A percentile compares a stretch with the other conserved stretches of the same genome.
Conservation (phyloP, 2,888 invertebrate species). For the Galeopsomyia nigrocyanea region DNA sequence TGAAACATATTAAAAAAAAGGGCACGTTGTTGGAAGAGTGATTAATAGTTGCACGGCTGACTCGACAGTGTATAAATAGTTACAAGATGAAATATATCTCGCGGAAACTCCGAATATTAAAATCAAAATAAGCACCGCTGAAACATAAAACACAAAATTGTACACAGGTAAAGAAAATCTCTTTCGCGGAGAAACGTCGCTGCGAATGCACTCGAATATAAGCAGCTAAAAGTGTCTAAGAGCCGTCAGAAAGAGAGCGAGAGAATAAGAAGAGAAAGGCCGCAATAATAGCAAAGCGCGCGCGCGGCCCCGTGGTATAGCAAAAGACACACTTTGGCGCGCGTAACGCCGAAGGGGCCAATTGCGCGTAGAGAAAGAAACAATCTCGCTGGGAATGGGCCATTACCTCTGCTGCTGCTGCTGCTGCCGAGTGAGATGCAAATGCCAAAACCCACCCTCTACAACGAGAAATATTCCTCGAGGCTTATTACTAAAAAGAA, state of each 20-base stretch:
- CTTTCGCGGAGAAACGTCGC: not conserved
- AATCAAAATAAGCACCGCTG: too few species aligned
- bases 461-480: conserved; percentile 18
- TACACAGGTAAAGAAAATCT: not conserved
- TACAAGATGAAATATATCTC: too few species aligned
- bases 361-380: conserved; percentile 40
- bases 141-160: too few species aligned
- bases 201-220: too few species aligned
- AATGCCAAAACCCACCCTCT: conserved; percentile 17
- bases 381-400: conserved; percentile 39
- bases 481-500: conserved; percentile 31
- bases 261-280: not conserved
- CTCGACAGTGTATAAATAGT: too few species aligned
- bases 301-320: not conserved
- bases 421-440: conserved; percentile 28
- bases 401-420: conserved; percentile 26
- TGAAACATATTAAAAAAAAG: too few species aligned
- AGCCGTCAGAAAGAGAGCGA: not conserved
- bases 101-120: too few species aligned
- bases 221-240: too few species aligned
- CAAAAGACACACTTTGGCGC: conserved; percentile 2
- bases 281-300: conserved; percentile 1
- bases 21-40: too few species aligned
- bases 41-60: too few species aligned
- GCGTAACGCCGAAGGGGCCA: conserved; percentile 20